phyloP scores from a whole-genome alignment of 2,113 vertebrate species.

The Hipposideros armiger region DNA sequence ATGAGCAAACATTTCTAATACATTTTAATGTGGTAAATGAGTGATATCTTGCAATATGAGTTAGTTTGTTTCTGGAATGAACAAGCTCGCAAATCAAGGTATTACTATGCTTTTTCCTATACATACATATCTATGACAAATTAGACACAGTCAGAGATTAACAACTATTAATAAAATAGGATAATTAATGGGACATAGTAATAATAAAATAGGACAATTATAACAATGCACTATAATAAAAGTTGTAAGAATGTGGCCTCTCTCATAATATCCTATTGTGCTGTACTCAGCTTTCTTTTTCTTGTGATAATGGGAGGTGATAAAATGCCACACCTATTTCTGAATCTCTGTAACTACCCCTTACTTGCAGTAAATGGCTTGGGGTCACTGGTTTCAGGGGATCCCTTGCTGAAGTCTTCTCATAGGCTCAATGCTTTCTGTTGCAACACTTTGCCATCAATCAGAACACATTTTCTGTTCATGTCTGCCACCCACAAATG shows the following conservation, averaged over 20 bases:
- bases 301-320: neutral
- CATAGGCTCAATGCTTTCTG: neutral
- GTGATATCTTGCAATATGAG: no score
- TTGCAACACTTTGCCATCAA: fast-evolving
- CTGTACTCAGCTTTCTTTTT: neutral
- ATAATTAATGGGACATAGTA: no score
- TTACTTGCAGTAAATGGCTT: neutral
- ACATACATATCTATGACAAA: neutral
- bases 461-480: neutral
- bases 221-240: neutral
- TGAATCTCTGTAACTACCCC: neutral
- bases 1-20: no score
- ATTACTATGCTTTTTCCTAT: no score
- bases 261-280: neutral
- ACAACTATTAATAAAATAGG: neutral
- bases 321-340: neutral
- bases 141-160: neutral
- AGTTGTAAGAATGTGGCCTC: neutral
- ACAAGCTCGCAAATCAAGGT: no score
- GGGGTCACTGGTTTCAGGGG: neutral
- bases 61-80: no score
- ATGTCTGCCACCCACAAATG: neutral
- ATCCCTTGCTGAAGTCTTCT: neutral
- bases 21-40: no score
- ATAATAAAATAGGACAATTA: no score